These are phyloP conservation scores for Vandiemenella viatica DNA, from an alignment of 2,888 invertebrate species.

Conservation along the genomic window DNA sequence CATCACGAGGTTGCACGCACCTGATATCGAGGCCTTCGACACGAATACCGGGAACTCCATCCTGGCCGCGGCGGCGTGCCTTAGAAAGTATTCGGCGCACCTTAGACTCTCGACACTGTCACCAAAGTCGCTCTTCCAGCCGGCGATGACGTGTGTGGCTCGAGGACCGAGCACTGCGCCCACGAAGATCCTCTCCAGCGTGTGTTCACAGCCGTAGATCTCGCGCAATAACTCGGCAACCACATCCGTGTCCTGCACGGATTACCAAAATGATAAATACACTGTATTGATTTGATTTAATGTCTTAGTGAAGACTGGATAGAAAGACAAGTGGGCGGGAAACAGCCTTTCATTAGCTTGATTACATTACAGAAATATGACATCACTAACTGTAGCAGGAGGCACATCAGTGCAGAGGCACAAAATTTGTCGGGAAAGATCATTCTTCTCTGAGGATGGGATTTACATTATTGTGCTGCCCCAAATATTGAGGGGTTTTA, in stretches of 20 bases:
- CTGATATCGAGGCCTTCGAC: neutral
- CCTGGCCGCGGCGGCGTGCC: conserved; percentile 53
- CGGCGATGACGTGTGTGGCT: conserved; percentile 67
- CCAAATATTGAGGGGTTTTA: too few relatives aligned
- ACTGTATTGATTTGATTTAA: too few relatives aligned
- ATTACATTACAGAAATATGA: too few relatives aligned
- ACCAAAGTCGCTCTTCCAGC: conserved; percentile 75
- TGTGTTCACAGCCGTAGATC: conserved; percentile 49
- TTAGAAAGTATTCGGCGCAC: conserved; percentile 59
- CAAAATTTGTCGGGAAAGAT: too few relatives aligned
- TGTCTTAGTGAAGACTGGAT: too few relatives aligned
- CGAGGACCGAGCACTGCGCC: conserved; percentile 70
- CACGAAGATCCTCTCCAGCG: conserved; percentile 53
- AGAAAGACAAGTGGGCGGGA: too few relatives aligned
- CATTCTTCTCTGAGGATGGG: too few relatives aligned
- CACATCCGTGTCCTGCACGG: conserved; percentile 50
- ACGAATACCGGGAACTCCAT: conserved; percentile 31
- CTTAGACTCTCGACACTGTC: conserved; percentile 62
- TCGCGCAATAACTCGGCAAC: conserved; percentile 52
- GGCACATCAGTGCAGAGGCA: too few relatives aligned
- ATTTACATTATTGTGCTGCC: too few relatives aligned
- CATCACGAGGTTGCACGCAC: neutral
- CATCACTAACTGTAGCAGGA: too few relatives aligned
- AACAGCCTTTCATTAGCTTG: too few relatives aligned
- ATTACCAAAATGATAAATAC: too few relatives aligned